phyloP scores from a whole-genome alignment of 2,797 vertebrate species.

The Halcyon chelicuti region DNA sequence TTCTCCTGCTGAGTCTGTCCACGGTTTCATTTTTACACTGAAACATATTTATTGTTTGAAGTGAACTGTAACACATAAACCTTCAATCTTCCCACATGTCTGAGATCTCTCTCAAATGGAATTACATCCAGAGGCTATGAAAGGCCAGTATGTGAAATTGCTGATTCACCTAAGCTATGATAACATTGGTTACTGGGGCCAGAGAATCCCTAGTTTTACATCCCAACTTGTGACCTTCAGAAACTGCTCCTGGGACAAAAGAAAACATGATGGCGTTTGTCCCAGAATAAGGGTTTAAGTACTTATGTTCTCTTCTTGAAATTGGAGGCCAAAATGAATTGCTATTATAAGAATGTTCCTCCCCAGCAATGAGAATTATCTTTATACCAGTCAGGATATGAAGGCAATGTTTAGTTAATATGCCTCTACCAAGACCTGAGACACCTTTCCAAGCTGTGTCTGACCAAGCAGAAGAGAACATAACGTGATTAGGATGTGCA shows the following conservation, averaged over 20 bases:
- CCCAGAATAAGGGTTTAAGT: background rate
- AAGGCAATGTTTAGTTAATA: background rate
- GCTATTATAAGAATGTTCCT: background rate
- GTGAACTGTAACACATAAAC: background rate
- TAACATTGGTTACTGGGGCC: background rate
- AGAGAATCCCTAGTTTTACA: background rate
- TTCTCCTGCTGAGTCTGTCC: background rate
- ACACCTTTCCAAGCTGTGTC: background rate
- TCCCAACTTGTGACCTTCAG: background rate
- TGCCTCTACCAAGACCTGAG: background rate
- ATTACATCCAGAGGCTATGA: constrained; percentile 5
- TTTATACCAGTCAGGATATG: background rate
- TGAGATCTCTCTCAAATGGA: constrained; percentile 1
- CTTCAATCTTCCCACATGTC: background rate
- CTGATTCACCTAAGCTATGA: background rate
- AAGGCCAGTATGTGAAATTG: background rate
- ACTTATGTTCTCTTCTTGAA: background rate
- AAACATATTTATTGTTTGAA: background rate
- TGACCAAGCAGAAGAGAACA: background rate
- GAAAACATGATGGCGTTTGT: background rate
- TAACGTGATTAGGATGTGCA: background rate
- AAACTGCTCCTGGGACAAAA: background rate
- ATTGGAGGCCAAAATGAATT: background rate
- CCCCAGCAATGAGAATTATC: background rate
- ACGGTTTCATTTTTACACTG: background rate